A percentile compares a stretch with the other conserved stretches of the same genome.
phyloP scores from a whole-genome alignment of 2,888 invertebrate genomes.

The Calameuta idolon region DNA sequence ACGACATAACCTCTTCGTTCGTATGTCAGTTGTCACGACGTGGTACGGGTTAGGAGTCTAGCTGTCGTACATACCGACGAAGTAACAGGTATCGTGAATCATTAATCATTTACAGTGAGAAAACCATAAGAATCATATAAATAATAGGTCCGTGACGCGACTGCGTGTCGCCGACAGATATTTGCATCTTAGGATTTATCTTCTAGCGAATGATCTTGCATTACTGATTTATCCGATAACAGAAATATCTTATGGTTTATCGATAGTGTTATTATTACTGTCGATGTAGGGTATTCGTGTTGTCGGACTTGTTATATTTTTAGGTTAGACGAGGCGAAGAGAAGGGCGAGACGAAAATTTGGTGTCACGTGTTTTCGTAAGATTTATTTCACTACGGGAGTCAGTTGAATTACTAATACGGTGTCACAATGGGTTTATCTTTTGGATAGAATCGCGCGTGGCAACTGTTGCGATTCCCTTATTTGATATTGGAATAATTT shows the following conservation, averaged over 20 bases:
- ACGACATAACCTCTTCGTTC: not conserved
- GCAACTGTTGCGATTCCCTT: not conserved
- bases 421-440: not conserved
- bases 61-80: no score
- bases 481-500: not conserved
- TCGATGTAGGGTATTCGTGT: not conserved
- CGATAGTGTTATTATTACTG: not conserved
- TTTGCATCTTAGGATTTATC: conserved; percentile 7
- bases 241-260: not conserved
- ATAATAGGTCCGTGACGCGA: not conserved
- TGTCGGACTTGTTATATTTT: conserved; percentile 29
- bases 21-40: not conserved
- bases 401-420: not conserved
- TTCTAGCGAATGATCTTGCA: not conserved
- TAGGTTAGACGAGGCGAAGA: conserved; percentile 30
- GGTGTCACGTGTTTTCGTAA: not conserved
- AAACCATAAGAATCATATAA: conserved; percentile 33
- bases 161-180: conserved; percentile 1
- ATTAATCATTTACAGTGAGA: not conserved
- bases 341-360: not conserved
- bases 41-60: not conserved
- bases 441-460: not conserved
- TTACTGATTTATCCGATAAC: not conserved
- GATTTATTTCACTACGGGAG: not conserved
- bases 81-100: not conserved